Conservation (phyloP, 2,113 vertebrate species). For the Melanotaenia duboulayi region DNA sequence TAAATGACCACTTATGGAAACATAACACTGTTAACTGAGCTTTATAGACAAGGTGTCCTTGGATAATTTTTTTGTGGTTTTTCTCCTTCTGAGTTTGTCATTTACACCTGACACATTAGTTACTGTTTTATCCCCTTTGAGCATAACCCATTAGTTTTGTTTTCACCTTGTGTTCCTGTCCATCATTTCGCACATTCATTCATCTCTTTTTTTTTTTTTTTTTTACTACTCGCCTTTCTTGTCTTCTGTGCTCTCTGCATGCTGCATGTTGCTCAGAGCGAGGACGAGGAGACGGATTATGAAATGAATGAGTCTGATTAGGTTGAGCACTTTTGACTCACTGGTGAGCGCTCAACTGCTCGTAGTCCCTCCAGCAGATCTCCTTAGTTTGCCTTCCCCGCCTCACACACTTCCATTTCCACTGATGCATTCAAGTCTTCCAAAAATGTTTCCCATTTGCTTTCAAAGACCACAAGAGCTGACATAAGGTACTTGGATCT, state of each 20-base stretch:
- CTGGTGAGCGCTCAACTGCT: slow-evolving; percentile 85
- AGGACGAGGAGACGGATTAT: slow-evolving; percentile 88
- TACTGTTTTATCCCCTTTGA: not conserved
- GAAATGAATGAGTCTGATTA: slow-evolving; percentile 93
- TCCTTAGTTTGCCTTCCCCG: slow-evolving; percentile 6
- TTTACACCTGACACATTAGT: too few relatives aligned
- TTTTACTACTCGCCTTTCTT: slow-evolving; percentile 66
- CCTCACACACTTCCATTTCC: not conserved
- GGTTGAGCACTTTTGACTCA: slow-evolving; percentile 83
- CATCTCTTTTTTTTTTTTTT: slow-evolving; percentile 47
- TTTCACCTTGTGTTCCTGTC: slow-evolving; percentile 5
- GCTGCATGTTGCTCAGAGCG: slow-evolving; percentile 86
- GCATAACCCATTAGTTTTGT: not conserved
- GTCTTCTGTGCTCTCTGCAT: slow-evolving; percentile 81
- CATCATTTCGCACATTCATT: slow-evolving; percentile 36
- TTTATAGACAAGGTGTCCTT: slow-evolving; percentile 4
- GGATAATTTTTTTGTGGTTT: not conserved
- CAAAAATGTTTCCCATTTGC: slow-evolving; percentile 8
- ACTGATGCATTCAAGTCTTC: not conserved
- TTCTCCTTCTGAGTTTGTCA: not conserved
- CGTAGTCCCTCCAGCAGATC: slow-evolving; percentile 55
- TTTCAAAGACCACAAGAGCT: slow-evolving; percentile 20
- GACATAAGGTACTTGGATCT: not conserved
- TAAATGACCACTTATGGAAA: not conserved
- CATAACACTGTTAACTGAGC: not conserved